Percentiles rank a stretch among this genome's conserved stretches.
These are phyloP conservation scores for Anser brachyrhynchus DNA, from an alignment of 2,113 vertebrate species.

Conservation along the genomic window DNA sequence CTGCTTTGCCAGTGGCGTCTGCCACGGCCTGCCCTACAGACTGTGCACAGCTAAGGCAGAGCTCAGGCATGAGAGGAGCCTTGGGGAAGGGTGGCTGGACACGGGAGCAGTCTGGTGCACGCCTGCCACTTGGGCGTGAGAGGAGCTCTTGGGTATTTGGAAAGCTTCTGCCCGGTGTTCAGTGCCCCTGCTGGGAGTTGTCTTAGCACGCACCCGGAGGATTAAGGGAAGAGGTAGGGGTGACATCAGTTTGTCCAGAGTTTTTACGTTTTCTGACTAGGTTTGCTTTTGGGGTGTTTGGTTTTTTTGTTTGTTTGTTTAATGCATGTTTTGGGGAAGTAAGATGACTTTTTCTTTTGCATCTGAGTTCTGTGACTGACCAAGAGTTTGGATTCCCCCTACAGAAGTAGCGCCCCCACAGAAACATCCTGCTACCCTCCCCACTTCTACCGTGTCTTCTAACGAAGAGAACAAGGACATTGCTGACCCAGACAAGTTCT, in stretches of 20 bases:
- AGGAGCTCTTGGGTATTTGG: background rate
- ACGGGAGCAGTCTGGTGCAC: background rate
- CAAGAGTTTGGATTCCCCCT: conserved; percentile 25
- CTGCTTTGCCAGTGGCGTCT: background rate
- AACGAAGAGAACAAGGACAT: conserved; percentile 62
- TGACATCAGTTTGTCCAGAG: background rate
- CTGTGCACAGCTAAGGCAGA: background rate
- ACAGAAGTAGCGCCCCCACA: conserved; percentile 44
- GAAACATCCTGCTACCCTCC: conserved; percentile 64
- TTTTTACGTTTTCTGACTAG: background rate
- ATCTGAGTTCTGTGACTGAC: conserved; percentile 1
- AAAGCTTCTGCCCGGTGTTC: background rate
- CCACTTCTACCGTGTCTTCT: conserved; percentile 48
- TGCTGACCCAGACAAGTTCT: conserved; percentile 90
- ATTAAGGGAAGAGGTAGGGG: background rate
- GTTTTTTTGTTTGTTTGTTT: background rate
- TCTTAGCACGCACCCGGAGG: background rate
- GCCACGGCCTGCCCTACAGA: rapidly evolving
- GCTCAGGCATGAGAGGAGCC: background rate
- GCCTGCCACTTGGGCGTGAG: rapidly evolving
- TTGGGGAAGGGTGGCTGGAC: background rate
- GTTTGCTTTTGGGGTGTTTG: background rate
- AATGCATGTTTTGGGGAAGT: background rate
- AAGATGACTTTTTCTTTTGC: background rate
- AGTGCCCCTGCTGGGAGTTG: background rate